Base-by-base conservation (phyloP, 2,113 vertebrate genomes). In the Tor tambroides region DNA sequence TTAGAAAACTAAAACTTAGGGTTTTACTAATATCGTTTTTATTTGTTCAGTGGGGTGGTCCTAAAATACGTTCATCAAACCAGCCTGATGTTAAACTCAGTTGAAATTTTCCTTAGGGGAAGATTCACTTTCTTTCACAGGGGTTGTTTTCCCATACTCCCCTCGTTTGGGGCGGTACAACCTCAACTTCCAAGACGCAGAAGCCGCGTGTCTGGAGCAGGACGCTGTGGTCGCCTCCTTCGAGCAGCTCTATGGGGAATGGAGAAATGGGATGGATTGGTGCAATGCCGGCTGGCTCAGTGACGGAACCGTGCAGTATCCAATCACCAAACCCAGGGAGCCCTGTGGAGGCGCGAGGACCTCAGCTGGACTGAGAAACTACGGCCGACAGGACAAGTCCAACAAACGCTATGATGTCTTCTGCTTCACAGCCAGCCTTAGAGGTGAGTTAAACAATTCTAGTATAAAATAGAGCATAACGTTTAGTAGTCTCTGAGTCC, bases 231-330 rank as follows among this genome's bases (percentile, higher is more conserved):
- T 99, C 0, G 98, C 98, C 26, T 96, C 95, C 38, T 96, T 95
- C 0, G 96, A 98, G 41, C 97, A 99, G 93, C 94, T 99, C 26
- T 95, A 94, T 0, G 91, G 96, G 0, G 97, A 97, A 85, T 99
- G 97, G 97, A 93, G 93, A 77, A 89, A 63, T 0, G 98, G 98
- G 23, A 91, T 99, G 89, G 96, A 99, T 91, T 99, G 98, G 98
- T 99, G 98, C 91, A 99, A 99, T 0, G 98, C 98, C 0, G 98
- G 98, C 89, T 99, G 98, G 98, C 96, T 99, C 82, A 96, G 83
- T 0, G 98, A 99, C 0, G 96, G 97, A 32, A 96, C 97, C 0
- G 98, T 98, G 80, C 96, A 98, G 83, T 99, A 99, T 85, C 98
- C 98, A 26, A 97, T 99, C 91, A 98, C 93, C 77, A 96, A 94